Evolutionary conservation across 2,888 invertebrate species (phyloP).

Genomic region (Sphecodes monilicornis): DNA sequence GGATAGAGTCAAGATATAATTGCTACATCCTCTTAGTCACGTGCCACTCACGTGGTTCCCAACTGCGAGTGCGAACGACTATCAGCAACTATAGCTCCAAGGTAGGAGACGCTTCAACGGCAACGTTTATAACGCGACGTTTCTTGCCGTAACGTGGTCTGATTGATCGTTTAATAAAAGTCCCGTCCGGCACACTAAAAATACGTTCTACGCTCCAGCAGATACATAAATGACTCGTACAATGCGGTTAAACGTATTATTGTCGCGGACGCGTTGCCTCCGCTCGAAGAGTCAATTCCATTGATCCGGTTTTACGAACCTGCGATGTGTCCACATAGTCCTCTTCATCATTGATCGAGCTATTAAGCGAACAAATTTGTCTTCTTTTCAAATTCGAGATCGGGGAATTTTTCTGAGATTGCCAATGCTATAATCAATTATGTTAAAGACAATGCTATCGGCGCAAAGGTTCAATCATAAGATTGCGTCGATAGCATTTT

Average conservation of each 20-base stretch:
- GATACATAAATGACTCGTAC: slow-evolving; percentile 43
- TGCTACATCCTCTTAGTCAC: slow-evolving; percentile 82
- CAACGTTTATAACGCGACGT: slow-evolving; percentile 63
- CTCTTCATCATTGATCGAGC: background rate
- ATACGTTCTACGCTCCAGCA: slow-evolving; percentile 41
- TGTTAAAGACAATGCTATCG: no score
- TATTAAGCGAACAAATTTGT: background rate
- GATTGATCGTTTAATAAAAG: slow-evolving; percentile 64
- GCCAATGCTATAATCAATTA: no score
- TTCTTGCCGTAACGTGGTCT: slow-evolving; percentile 56
- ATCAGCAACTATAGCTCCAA: slow-evolving; percentile 58
- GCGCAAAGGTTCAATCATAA: no score
- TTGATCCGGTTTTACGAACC: slow-evolving; percentile 34
- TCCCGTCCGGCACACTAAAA: slow-evolving; percentile 39
- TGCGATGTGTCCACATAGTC: background rate
- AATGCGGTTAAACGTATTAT: slow-evolving; percentile 47
- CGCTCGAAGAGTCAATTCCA: slow-evolving; percentile 41
- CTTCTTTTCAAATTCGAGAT: background rate
- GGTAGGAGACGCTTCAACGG: slow-evolving; percentile 56
- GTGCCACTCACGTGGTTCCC: slow-evolving; percentile 81
- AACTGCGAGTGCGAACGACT: slow-evolving; percentile 74
- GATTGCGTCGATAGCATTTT: no score
- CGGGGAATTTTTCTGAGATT: no score
- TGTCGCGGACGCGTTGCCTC: slow-evolving; percentile 10
- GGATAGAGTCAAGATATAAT: slow-evolving; percentile 79